These are phyloP conservation scores for Drosophila orosa DNA, from an alignment of 1,140 invertebrate genomes.

Conservation along the genomic window DNA sequence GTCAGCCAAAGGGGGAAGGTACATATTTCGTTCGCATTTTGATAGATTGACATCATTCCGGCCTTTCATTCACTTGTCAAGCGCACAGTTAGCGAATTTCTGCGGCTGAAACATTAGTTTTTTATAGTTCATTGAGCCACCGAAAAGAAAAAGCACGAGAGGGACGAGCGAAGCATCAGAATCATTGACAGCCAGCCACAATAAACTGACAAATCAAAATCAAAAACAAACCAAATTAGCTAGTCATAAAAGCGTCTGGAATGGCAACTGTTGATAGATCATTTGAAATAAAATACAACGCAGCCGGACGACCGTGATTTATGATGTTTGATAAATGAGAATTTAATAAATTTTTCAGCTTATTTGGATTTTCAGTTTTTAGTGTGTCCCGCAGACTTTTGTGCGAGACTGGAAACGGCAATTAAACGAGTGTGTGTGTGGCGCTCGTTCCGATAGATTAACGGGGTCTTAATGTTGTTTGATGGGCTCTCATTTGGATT, in stretches of 20 bases:
- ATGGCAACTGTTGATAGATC: conserved; percentile 81
- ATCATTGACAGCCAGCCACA: conserved; percentile 46
- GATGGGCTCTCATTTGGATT: conserved; percentile 19
- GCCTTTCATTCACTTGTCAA: conserved; percentile 71
- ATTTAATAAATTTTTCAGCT: conserved; percentile 78
- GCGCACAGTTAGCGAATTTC: conserved; percentile 47
- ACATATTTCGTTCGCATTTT: conserved; percentile 39
- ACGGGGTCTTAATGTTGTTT: conserved; percentile 58
- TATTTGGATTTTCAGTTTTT: conserved; percentile 59
- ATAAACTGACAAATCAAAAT: conserved; percentile 72
- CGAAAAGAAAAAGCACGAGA: conserved; percentile 31
- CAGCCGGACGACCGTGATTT: conserved; percentile 60
- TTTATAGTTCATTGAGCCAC: conserved; percentile 74
- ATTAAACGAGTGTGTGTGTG: conserved; percentile 56
- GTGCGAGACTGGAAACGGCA: too few species aligned
- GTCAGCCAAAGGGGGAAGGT: conserved; percentile 21
- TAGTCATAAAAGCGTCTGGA: conserved; percentile 69
- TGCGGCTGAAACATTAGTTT: conserved; percentile 62
- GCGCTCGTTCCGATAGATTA: conserved; percentile 72
- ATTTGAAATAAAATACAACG: conserved; percentile 63
- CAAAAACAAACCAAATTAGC: conserved; percentile 78
- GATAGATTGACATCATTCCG: conserved; percentile 71
- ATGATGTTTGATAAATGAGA: conserved; percentile 81
- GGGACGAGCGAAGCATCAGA: conserved; percentile 19
- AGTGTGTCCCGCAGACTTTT: conserved; percentile 25